Evolutionary conservation across 2,797 vertebrate genomes (phyloP).

Genomic region (Gila robusta): DNA sequence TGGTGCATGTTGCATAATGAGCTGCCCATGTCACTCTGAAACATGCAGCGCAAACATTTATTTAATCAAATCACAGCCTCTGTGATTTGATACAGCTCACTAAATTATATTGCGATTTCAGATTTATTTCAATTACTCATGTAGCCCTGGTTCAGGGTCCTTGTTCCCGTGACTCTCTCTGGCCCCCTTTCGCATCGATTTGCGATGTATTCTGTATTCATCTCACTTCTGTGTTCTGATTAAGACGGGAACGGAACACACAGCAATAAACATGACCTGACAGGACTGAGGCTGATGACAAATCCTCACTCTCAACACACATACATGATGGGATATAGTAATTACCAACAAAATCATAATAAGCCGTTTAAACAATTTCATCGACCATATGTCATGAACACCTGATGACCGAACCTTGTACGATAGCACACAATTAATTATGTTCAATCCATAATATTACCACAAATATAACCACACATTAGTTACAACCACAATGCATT

Average conservation of each 20-base stretch:
- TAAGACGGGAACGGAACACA: constrained; percentile 65
- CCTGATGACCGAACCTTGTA: background rate
- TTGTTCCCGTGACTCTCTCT: constrained; percentile 15
- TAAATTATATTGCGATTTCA: background rate
- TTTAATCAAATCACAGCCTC: background rate
- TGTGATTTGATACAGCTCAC: background rate
- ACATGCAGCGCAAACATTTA: background rate
- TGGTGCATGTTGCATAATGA: background rate
- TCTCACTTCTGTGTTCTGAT: constrained; percentile 49
- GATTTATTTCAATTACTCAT: background rate
- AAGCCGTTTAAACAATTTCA: background rate
- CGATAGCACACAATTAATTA: background rate
- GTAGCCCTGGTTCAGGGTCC: background rate
- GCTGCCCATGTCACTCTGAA: background rate
- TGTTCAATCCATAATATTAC: background rate
- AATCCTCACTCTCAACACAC: constrained; percentile 22
- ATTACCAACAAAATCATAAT: background rate
- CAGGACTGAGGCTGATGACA: constrained; percentile 66
- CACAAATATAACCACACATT: background rate
- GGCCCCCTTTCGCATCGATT: constrained; percentile 12
- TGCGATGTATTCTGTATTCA: constrained; percentile 54
- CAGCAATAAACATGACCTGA: constrained; percentile 69
- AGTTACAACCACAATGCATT: background rate
- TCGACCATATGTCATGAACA: background rate
- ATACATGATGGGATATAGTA: background rate